Base-by-base conservation (phyloP, 2,797 vertebrate species). In the Danio choprae region DNA sequence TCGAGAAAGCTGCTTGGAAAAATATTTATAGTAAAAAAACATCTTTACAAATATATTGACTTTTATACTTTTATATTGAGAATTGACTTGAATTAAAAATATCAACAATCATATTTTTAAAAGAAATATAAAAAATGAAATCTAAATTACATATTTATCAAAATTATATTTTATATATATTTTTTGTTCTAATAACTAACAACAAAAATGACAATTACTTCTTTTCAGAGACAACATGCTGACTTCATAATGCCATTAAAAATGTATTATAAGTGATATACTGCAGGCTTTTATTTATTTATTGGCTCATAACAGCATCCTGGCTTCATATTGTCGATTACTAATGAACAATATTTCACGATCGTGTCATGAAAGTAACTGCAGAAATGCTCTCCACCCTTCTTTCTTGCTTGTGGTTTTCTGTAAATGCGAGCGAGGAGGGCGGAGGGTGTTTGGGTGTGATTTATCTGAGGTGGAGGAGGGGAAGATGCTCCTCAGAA, bases 381-480 rank as follows among this genome's bases (percentile, higher is more conserved):
- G 36, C 20, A 79, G 38, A 70, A 51, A 29, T n/a, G 36, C 36
- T 70, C 16, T 41, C 5, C 18, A 0, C 55, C 65, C 76, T 62
- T 18, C 41, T 0, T 38, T 40, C 70, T 73, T 70, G n/a, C 18
- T 51, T 79, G 65, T 41, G 76, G 64, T 78, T 50, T 69, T 50
- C 74, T 65, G 55, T 40, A 77, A 68, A 68, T 58, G 11, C 10
- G 53, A 58, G 40, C 13, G 12, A 13, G 48, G 46, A 55, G 48
- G 9, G 36, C 56, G 53, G 55, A 71, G 12, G 36, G 38, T 71
- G 40, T 72, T 63, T 71, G 58, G 46, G 46, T 64, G 18, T 55
- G 74, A 76, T 77, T 68, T 68, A 77, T 77, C 43, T 48, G 40
- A 77, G 50, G 81, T 64, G 69, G 79, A 74, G 65, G 51, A 64